A percentile compares a stretch with the other conserved stretches of the same genome.
These are phyloP conservation scores for Drosophila formosana DNA, from an alignment of 2,888 invertebrate species.

Conservation along the genomic window DNA sequence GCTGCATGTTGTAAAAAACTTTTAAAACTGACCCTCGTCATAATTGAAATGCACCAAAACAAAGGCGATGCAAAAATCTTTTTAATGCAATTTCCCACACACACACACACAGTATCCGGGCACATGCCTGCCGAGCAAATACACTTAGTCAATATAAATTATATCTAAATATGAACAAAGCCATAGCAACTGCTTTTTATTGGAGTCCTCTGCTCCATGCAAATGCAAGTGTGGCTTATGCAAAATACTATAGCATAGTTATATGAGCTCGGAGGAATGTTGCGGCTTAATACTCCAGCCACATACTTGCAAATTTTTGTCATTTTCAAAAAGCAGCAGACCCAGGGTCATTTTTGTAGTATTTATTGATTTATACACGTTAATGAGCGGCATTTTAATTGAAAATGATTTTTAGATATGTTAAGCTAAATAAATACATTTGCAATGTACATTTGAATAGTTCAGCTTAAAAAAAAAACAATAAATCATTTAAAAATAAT, in stretches of 20 bases:
- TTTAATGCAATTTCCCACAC: slow-evolving; percentile 37
- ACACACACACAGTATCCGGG: slow-evolving; percentile 1
- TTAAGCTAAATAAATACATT: no score
- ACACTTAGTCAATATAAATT: slow-evolving; percentile 39
- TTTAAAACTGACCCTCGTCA: slow-evolving; percentile 66
- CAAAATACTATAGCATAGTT: slow-evolving; percentile 23
- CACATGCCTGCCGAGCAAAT: slow-evolving; percentile 21
- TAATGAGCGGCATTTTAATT: not conserved
- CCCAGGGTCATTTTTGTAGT: not conserved
- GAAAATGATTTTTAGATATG: no score
- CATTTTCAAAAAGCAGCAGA: not conserved
- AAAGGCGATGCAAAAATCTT: slow-evolving; percentile 50
- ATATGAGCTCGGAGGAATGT: not conserved
- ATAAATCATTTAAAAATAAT: no score
- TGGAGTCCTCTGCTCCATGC: slow-evolving; percentile 22
- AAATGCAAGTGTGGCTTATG: slow-evolving; percentile 27
- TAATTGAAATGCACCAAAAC: slow-evolving; percentile 68
- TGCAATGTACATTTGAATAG: no score
- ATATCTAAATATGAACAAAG: slow-evolving; percentile 34
- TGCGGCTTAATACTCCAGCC: not conserved
- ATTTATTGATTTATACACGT: not conserved
- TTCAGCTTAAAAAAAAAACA: no score
- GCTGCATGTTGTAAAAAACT: slow-evolving; percentile 42
- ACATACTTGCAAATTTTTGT: not conserved
- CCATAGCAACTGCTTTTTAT: slow-evolving; percentile 18